A percentile compares a stretch with the other conserved stretches of the same genome.
Conservation (phyloP, 1,140 invertebrate species). For the Drosophila mauritiana region DNA sequence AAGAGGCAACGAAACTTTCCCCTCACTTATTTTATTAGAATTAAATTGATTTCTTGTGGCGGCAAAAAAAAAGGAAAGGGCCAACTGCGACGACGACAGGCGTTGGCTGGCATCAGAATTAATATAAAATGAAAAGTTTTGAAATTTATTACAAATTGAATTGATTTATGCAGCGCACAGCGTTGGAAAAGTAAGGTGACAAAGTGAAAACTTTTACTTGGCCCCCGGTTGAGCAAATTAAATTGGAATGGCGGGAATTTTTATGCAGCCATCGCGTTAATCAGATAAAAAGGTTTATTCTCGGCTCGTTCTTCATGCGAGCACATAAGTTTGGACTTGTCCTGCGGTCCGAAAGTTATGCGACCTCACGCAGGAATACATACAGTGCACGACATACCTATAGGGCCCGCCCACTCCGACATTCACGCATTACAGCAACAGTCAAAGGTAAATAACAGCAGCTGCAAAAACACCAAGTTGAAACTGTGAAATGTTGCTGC, state of each 20-base stretch:
- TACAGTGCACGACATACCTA: constrained; percentile 8
- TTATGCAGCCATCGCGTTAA: constrained; percentile 63
- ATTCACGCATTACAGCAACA: constrained; percentile 28
- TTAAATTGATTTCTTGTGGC: constrained; percentile 77
- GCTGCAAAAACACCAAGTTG: constrained; percentile 18
- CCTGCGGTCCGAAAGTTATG: constrained; percentile 47
- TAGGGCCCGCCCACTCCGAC: background rate
- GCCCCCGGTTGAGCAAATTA: constrained; percentile 56
- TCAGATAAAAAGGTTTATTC: constrained; percentile 67
- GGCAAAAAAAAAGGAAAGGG: constrained; percentile 13
- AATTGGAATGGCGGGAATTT: constrained; percentile 50
- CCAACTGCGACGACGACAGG: constrained; percentile 35
- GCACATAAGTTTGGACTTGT: constrained; percentile 30
- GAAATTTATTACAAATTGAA: constrained; percentile 83
- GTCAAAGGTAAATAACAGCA: constrained; percentile 60
- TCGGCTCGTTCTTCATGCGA: constrained; percentile 12
- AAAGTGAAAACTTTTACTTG: constrained; percentile 70
- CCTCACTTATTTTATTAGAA: constrained; percentile 80
- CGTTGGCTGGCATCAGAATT: constrained; percentile 75
- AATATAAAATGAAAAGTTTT: constrained; percentile 83
- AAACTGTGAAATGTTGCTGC: constrained; percentile 51
- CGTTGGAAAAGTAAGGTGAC: constrained; percentile 58
- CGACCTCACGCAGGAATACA: constrained; percentile 43
- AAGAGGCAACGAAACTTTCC: constrained; percentile 61
- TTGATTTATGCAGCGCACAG: constrained; percentile 73